Evolutionary conservation across 2,113 vertebrate genomes (phyloP).

Genomic region (Hucho hucho): DNA sequence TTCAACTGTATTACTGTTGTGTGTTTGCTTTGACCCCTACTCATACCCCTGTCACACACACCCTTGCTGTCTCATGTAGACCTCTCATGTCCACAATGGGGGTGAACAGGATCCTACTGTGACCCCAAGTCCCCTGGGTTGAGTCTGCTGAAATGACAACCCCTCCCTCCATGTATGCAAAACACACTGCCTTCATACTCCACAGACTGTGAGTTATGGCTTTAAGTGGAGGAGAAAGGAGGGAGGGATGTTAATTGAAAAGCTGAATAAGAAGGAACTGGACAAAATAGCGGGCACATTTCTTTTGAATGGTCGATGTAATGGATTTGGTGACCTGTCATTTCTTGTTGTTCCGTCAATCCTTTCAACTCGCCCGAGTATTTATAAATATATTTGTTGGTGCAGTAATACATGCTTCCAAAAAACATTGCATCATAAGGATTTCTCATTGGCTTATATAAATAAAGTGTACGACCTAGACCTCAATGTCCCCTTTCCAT

Average conservation of each 20-base stretch:
- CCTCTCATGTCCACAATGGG: neutral
- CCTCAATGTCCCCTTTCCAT: slow-evolving; percentile 73
- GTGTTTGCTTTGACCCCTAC: neutral
- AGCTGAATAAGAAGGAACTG: slow-evolving; percentile 68
- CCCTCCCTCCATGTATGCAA: slow-evolving; percentile 48
- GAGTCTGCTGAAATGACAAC: slow-evolving; percentile 40
- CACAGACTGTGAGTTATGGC: slow-evolving; percentile 61
- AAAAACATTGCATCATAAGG: slow-evolving; percentile 68
- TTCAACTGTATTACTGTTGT: too few species aligned
- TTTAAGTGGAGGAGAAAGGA: slow-evolving; percentile 36
- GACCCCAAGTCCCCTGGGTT: slow-evolving; percentile 30
- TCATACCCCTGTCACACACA: neutral
- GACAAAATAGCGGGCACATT: slow-evolving; percentile 63
- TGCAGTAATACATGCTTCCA: slow-evolving; percentile 46
- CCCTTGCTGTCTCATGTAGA: neutral
- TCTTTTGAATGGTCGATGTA: slow-evolving; percentile 67
- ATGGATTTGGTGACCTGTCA: slow-evolving; percentile 68
- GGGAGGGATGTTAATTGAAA: slow-evolving; percentile 63
- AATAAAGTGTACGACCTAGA: slow-evolving; percentile 70
- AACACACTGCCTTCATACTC: slow-evolving; percentile 34
- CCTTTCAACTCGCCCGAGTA: slow-evolving; percentile 48
- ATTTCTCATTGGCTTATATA: slow-evolving; percentile 74
- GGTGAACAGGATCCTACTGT: neutral
- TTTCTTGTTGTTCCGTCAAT: slow-evolving; percentile 64
- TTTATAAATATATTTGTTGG: slow-evolving; percentile 66